A percentile compares a stretch with the other conserved stretches of the same genome.
These are phyloP conservation scores for Eupeodes corollae DNA, from an alignment of 1,140 invertebrate genomes.

Conservation along the genomic window DNA sequence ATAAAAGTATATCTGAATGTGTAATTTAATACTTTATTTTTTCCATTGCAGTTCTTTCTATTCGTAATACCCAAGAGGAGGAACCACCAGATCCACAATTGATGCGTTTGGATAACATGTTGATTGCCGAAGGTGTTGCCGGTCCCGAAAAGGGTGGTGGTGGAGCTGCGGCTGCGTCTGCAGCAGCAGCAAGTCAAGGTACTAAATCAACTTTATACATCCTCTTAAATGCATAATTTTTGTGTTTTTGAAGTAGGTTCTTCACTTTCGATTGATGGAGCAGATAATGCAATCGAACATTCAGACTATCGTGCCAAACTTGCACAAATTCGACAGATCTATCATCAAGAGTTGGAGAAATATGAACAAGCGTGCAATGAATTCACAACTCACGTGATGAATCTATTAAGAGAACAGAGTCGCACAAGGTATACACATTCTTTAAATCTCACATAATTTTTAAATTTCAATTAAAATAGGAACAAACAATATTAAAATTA, in stretches of 20 bases:
- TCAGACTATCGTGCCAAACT: slow-evolving; percentile 98
- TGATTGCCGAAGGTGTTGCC: slow-evolving; percentile 97
- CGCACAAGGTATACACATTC: slow-evolving; percentile 78
- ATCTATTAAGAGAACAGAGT: slow-evolving; percentile 92
- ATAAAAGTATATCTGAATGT: neutral
- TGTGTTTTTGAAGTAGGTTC: slow-evolving; percentile 8
- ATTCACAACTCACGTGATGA: slow-evolving; percentile 99
- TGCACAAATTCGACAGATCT: slow-evolving; percentile 97
- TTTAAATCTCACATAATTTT: too few relatives aligned
- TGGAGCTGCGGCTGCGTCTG: slow-evolving; percentile 79
- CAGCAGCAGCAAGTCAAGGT: slow-evolving; percentile 76
- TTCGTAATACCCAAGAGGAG: slow-evolving; percentile 95
- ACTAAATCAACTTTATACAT: slow-evolving; percentile 30
- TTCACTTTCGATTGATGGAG: slow-evolving; percentile 37
- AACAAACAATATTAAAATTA: neutral
- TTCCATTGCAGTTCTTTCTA: slow-evolving; percentile 68
- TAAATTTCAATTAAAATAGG: neutral
- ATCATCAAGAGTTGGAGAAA: slow-evolving; percentile 98
- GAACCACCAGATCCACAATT: slow-evolving; percentile 97
- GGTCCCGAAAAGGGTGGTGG: slow-evolving; percentile 95
- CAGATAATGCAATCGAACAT: slow-evolving; percentile 96
- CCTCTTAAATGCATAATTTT: neutral
- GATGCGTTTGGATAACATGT: slow-evolving; percentile 98
- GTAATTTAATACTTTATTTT: slow-evolving; percentile 1
- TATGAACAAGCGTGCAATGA: slow-evolving; percentile 99